Percentiles rank a stretch among this genome's conserved stretches.
Conservation (phyloP, 92 coral and sea anemone species). For the Epizoanthus illoricatus region DNA sequence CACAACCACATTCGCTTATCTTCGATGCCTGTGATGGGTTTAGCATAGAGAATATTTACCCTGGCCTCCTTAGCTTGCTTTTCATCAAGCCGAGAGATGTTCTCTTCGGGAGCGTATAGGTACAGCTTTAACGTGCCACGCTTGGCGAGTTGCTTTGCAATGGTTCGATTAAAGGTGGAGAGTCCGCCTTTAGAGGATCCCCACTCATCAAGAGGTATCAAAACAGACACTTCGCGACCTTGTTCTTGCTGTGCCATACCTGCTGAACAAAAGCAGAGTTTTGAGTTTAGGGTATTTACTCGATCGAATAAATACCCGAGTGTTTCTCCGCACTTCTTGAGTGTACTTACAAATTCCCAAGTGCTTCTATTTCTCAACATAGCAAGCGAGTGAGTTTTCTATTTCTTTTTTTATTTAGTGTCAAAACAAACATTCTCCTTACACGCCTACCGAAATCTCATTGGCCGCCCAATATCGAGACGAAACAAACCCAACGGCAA, state of each 20-base stretch:
- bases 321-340: too few species aligned
- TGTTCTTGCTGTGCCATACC: too few species aligned
- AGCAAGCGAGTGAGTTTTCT: too few species aligned
- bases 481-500: background rate
- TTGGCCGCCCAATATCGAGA: background rate
- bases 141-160: conserved; percentile 12
- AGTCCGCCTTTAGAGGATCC: conserved; percentile 17
- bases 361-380: too few species aligned
- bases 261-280: too few species aligned
- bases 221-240: background rate
- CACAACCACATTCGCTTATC: conserved; percentile 18
- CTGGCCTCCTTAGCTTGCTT: background rate
- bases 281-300: too few species aligned
- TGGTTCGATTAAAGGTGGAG: conserved; percentile 25
- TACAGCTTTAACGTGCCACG: too few species aligned
- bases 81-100: too few species aligned
- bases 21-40: conserved; percentile 18
- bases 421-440: conserved; percentile 9
- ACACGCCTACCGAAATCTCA: background rate
- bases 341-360: too few species aligned
- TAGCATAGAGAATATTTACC: conserved; percentile 11
- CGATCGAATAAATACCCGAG: too few species aligned
- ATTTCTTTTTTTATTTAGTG: too few species aligned
- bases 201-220: conserved; percentile 18
- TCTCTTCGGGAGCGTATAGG: too few species aligned